Base-by-base conservation (phyloP, 1,140 invertebrate species). In the Hyles vespertilio region DNA sequence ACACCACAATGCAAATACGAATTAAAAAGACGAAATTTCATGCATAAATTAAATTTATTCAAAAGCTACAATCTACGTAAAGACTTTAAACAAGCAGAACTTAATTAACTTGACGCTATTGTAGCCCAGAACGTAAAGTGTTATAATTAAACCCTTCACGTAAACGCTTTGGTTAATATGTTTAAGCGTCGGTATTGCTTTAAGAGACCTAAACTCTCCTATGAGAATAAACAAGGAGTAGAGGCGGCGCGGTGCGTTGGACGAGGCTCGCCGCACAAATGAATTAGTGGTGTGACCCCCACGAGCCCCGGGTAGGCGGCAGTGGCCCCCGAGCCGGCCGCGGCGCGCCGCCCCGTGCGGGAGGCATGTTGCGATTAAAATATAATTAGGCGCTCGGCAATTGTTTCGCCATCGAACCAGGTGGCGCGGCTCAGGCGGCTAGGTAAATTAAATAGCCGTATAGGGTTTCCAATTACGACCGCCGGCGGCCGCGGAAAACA, bases 171-270 rank as follows among this genome's bases (percentile, higher is more conserved):
- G 74, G 79, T 81, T 87, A 85, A 84, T 82, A 81, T 82, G 78
- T 87, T 87, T 78, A 81, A 81, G 77, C 78, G 74, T 72, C 74
- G 79, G 77, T 79, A 84, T 82, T 80, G 84, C 81, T 87, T 85
- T 79, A 79, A 77, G 74, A 84, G 81, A 83, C 79, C 82, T 87
- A 85, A 87, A 87, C 82, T 84, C 82, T 87, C 81, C 84, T 87
- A 83, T 82, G 84, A 87, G 84, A 83, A 80, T 84, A 85, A 85
- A 87, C 78, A 80, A 79, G 70, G 72, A 76, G 65, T 59, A 72
- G 66, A 79, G 75, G 36, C 36, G 72, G 69, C 79, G 74, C 70
- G 65, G 68, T 67, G 65, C 53, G 58, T 64, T 69, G 75, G 79
- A 61, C 76, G 70, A 68, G 73, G 70, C 72, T 67, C 69, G 73